Conservation (phyloP, 2,888 invertebrate genomes). For the Ditylenchus weischeri region DNA sequence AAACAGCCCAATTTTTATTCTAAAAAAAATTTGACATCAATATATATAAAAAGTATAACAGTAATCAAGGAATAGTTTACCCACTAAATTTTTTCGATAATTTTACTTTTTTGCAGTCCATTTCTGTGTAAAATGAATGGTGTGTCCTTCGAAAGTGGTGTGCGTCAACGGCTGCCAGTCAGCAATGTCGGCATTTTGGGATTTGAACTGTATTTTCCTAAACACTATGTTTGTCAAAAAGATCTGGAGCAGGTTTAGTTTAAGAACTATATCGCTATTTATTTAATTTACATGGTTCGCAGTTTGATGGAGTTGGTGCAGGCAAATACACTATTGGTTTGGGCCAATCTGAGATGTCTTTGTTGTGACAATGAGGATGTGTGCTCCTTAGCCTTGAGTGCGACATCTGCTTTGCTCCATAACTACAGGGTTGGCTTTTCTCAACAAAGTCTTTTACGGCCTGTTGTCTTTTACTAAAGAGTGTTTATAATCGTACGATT, state of each 20-base stretch:
- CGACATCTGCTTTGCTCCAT: conserved; percentile 61
- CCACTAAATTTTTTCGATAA: no score
- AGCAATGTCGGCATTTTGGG: conserved; percentile 84
- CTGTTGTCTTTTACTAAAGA: no score
- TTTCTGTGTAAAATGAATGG: no score
- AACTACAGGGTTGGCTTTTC: conserved; percentile 42
- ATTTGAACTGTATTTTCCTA: conserved; percentile 88
- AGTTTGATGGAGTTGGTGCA: conserved; percentile 57
- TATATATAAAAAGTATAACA: no score
- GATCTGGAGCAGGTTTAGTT: conserved; percentile 70
- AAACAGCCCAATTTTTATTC: no score
- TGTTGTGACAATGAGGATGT: conserved; percentile 79
- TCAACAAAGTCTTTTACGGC: no score
- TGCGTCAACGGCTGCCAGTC: neutral
- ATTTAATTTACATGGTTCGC: conserved; percentile 20
- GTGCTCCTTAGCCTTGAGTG: conserved; percentile 89
- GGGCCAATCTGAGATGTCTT: conserved; percentile 92
- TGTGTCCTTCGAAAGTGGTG: no score
- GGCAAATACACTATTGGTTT: conserved; percentile 96
- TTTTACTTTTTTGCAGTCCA: no score
- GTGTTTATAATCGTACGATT: no score
- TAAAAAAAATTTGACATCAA: no score
- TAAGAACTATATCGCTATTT: neutral
- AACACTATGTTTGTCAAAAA: conserved; percentile 85
- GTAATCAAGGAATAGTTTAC: no score